phyloP scores from a whole-genome alignment of 2,113 vertebrate genomes.

The Equus quagga region DNA sequence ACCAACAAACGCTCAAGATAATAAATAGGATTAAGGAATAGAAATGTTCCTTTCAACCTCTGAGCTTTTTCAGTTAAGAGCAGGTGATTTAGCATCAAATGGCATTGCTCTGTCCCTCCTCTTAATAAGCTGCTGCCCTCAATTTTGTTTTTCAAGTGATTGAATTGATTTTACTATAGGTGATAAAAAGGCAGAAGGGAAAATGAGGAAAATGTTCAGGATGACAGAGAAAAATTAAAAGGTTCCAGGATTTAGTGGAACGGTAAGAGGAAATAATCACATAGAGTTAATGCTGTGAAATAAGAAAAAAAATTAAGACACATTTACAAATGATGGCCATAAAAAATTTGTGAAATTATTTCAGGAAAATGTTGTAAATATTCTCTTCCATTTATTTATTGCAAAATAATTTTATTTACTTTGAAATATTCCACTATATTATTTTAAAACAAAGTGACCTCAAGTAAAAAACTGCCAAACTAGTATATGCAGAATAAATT shows the following conservation, averaged over 20 bases:
- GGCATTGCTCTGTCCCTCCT: not conserved
- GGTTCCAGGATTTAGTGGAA: not conserved
- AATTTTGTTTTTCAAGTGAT: not conserved
- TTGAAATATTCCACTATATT: not conserved
- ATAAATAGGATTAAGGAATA: not conserved
- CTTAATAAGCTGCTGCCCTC: slow-evolving; percentile 31
- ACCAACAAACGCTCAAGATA: not conserved
- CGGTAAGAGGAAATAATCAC: not conserved
- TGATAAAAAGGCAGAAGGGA: not conserved
- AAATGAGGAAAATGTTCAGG: not conserved
- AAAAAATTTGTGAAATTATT: not conserved
- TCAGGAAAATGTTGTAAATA: not conserved
- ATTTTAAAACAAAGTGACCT: not conserved
- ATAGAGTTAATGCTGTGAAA: not conserved
- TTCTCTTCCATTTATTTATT: not conserved
- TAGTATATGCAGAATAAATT: not conserved
- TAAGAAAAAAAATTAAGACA: not conserved
- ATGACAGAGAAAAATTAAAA: not conserved
- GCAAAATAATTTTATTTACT: not conserved
- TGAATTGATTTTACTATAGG: not conserved
- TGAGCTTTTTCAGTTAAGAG: not conserved
- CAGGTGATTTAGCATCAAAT: not conserved
- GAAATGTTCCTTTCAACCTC: not conserved
- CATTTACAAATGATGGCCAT: not conserved
- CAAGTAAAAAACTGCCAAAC: not conserved